Percentiles rank a stretch among this genome's conserved stretches.
phyloP scores from a whole-genome alignment of 2,113 vertebrate genomes.

The Cygnus buccinator region DNA sequence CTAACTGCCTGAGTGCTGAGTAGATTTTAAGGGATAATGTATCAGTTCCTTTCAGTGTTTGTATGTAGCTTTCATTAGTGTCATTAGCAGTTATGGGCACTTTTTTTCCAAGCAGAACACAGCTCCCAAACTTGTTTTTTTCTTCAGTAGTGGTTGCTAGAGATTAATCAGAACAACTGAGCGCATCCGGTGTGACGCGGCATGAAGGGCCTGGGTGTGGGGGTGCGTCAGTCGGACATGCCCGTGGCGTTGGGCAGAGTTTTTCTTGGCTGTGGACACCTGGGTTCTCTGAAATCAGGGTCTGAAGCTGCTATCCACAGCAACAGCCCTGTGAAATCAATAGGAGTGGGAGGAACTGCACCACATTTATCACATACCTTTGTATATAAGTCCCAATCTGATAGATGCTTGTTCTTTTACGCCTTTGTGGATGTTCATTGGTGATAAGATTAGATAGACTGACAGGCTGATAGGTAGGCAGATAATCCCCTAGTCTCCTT shows the following conservation, averaged over 20 bases:
- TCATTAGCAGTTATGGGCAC: background rate
- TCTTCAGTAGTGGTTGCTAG: background rate
- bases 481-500: slow-evolving; percentile 44
- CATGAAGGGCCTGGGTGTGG: fast-evolving
- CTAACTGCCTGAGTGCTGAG: slow-evolving; percentile 28
- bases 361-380: slow-evolving; percentile 4
- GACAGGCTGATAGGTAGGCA: slow-evolving; percentile 41
- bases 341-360: background rate
- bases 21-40: slow-evolving; percentile 48
- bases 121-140: background rate
- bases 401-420: slow-evolving; percentile 5
- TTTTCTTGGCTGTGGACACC: background rate
- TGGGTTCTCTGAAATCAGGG: fast-evolving
- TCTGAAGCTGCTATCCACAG: background rate
- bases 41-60: background rate
- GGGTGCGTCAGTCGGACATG: background rate
- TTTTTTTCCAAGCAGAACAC: background rate
- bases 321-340: background rate
- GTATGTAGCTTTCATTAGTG: background rate
- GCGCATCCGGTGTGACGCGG: fast-evolving
- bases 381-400: slow-evolving; percentile 33
- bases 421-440: background rate
- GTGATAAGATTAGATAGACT: slow-evolving; percentile 41
- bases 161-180: background rate
- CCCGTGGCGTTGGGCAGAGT: fast-evolving